Evolutionary conservation across 2,888 invertebrate genomes (phyloP).

Genomic region (Tipula lateralis): DNA sequence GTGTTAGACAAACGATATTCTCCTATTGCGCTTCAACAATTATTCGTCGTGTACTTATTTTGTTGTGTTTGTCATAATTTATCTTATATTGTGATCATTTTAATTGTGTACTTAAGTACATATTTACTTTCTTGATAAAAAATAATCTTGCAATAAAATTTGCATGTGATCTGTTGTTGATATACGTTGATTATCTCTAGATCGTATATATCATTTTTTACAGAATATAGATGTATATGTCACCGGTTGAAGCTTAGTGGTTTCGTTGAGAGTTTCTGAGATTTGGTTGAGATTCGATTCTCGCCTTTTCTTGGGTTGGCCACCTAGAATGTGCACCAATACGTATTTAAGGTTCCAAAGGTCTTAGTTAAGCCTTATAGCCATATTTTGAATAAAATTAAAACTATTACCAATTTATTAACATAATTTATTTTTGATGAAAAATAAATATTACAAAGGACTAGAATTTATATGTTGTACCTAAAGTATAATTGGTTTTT

Average conservation of each 20-base stretch:
- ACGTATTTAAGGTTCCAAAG: too few relatives aligned
- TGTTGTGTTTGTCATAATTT: neutral
- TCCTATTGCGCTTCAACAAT: too few relatives aligned
- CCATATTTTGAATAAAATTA: neutral
- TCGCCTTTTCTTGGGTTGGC: too few relatives aligned
- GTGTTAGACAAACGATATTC: too few relatives aligned
- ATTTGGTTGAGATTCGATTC: too few relatives aligned
- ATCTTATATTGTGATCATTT: neutral
- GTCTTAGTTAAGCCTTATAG: too few relatives aligned
- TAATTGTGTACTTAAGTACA: neutral
- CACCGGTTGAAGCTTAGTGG: too few relatives aligned
- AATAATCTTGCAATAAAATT: neutral
- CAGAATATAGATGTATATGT: too few relatives aligned
- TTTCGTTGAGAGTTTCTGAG: too few relatives aligned
- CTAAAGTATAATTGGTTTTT: neutral
- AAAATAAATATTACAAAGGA: slow-evolving; percentile 1
- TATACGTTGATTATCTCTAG: too few relatives aligned
- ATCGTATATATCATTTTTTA: too few relatives aligned
- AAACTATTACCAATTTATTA: neutral
- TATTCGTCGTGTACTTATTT: neutral
- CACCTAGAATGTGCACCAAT: too few relatives aligned
- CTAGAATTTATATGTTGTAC: slow-evolving; percentile 13
- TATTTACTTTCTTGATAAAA: neutral
- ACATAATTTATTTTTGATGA: neutral
- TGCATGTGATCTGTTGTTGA: neutral